These are phyloP conservation scores for Gisinianus flammeolus DNA, from an alignment of 2,888 invertebrate species.

Conservation along the genomic window DNA sequence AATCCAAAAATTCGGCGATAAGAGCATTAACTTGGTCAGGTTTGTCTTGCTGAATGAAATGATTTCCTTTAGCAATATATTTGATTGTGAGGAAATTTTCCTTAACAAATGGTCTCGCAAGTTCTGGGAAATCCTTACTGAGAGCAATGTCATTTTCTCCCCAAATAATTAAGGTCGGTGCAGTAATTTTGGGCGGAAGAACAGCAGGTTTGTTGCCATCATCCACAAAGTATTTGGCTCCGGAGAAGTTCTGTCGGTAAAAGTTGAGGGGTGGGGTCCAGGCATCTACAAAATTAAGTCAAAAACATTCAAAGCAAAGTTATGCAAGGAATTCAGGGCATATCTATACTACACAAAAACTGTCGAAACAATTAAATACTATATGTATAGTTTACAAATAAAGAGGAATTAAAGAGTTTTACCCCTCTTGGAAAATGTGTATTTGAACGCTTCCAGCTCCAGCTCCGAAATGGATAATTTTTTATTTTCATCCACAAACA, in stretches of 20 bases:
- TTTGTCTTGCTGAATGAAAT: slow-evolving; percentile 68
- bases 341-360: too few relatives aligned
- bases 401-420: slow-evolving; percentile 48
- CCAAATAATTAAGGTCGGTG: slow-evolving; percentile 61
- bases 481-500: slow-evolving; percentile 60
- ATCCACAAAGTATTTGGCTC: background rate
- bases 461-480: slow-evolving; percentile 61
- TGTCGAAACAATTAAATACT: too few relatives aligned
- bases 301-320: background rate
- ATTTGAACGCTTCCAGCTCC: slow-evolving; percentile 69
- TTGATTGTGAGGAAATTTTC: slow-evolving; percentile 62
- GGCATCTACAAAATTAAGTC: slow-evolving; percentile 64
- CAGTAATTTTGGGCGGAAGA: slow-evolving; percentile 60
- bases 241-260: slow-evolving; percentile 63
- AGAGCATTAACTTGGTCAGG: slow-evolving; percentile 66
- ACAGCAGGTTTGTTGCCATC: background rate
- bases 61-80: slow-evolving; percentile 64
- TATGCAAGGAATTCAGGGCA: too few relatives aligned
- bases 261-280: slow-evolving; percentile 68
- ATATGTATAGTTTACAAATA: too few relatives aligned
- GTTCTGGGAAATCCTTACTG: slow-evolving; percentile 60
- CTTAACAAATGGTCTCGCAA: slow-evolving; percentile 63
- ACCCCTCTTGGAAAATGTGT: slow-evolving; percentile 68
- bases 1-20: slow-evolving; percentile 60
- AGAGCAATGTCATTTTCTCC: slow-evolving; percentile 63